Conservation (phyloP, 2,797 vertebrate genomes). For the Spinus pinus region DNA sequence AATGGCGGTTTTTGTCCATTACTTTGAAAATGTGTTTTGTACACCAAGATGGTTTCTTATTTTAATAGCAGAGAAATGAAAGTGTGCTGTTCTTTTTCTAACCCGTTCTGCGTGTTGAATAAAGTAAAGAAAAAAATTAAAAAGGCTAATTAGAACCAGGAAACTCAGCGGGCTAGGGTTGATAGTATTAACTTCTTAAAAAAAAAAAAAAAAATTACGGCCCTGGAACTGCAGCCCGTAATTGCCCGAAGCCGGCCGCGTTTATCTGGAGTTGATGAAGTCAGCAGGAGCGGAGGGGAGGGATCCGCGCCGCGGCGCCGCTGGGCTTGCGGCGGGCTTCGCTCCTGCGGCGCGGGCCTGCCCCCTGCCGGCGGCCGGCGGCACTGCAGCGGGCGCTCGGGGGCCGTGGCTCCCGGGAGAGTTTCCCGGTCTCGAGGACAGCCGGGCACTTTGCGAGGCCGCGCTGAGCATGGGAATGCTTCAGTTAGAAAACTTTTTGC, state of each 20-base stretch:
- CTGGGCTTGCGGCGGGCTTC: background rate
- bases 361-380: conserved; percentile 5
- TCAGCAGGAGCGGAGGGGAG: background rate
- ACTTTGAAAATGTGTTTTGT: background rate
- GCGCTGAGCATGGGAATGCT: background rate
- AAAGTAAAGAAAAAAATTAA: background rate
- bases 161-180: background rate
- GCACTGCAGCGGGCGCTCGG: background rate
- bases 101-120: background rate
- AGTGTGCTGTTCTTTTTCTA: background rate
- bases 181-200: background rate
- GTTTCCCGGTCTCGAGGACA: background rate
- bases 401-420: too few species aligned
- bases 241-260: background rate
- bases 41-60: background rate
- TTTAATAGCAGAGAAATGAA: background rate
- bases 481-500: background rate
- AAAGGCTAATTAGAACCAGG: background rate
- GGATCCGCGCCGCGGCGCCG: background rate
- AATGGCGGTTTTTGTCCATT: background rate
- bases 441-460: background rate
- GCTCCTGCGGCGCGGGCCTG: background rate
- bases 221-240: fast-evolving
- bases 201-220: background rate
- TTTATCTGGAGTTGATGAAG: background rate